Evolutionary conservation across 2,888 invertebrate genomes (phyloP), one percentile per base, ranked within the genome.

Genomic region (Ornithoptera alexandrae): DNA sequence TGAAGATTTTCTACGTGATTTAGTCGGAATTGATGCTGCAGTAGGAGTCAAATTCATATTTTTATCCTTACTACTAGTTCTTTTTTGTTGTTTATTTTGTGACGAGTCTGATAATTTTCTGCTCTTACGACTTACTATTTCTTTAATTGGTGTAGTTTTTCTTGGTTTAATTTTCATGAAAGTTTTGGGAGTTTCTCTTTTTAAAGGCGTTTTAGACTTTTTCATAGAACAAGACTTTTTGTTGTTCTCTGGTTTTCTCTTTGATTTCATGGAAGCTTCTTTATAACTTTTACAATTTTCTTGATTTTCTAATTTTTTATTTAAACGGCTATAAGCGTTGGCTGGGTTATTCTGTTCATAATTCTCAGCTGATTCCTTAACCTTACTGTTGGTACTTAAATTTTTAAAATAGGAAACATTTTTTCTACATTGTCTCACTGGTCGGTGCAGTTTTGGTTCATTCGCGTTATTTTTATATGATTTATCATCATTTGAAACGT

Each of bases 1-100:
- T 2, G 93, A 92, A 20, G 93, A 93, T 78, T 93, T 93, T 76
- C 93, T 83, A 56, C 92, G 86, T 0, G 93, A 93, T 77, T 92
- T 93, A 0, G 88, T 85, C 17, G 86, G 86, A 50, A 77, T 83
- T 42, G 81, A 75, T 60, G 73, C 71, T 59, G 76, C 62, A 0
- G 75, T 56, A 10, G 83, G 76, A 12, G 76, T 68, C 24, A 72
- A 30, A 61, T 75, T 76, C 20, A 68, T 67, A 65, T 69, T 71
- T 72, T 80, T 84, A 18, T 87, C 86, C 77, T 87, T 88, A 70
- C 79, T 79, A 46, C 59, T 75, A 39, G 70, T 72, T 72, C 70
- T 73, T 10, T 73, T 73, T 71, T 69, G 69, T 22, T 46, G 20
- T 63, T 70, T 17, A 46, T 50, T 77, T 22, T 71, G 76, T 65